These are phyloP conservation scores for Botia almorhae DNA, from an alignment of 2,797 vertebrate genomes.

Conservation along the genomic window DNA sequence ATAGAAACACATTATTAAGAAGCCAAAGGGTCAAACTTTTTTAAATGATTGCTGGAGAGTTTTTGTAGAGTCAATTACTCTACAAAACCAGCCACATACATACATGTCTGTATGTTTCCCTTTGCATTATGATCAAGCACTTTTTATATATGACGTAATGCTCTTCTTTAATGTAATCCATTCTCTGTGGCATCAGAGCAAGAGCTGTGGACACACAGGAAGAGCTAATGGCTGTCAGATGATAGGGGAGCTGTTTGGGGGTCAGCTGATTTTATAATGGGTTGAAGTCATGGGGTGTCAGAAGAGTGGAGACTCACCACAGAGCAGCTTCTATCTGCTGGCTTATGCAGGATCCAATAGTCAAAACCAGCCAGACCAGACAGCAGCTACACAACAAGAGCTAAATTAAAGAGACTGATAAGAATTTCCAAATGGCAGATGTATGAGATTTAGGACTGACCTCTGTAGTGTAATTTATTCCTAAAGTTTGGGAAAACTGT, in stretches of 20 bases:
- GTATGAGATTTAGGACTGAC: not conserved
- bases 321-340: constrained; percentile 17
- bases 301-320: constrained; percentile 5
- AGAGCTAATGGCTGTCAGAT: constrained; percentile 22
- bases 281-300: not conserved
- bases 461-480: too few relatives aligned
- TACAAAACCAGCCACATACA: not conserved
- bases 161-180: not conserved
- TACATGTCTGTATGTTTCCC: not conserved
- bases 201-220: constrained; percentile 7
- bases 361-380: constrained; percentile 31
- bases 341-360: constrained; percentile 26
- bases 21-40: not conserved
- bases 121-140: not conserved
- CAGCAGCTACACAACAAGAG: constrained; percentile 4
- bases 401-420: constrained; percentile 24
- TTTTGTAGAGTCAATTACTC: not conserved
- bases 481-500: too few relatives aligned
- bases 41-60: not conserved
- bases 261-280: constrained; percentile 35
- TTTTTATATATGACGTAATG: not conserved
- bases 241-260: constrained; percentile 5
- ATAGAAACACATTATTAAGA: not conserved
- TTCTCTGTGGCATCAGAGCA: not conserved
- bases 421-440: constrained; percentile 26